These are phyloP conservation scores for Apis cerana DNA, from an alignment of 1,140 invertebrate species.

Conservation along the genomic window DNA sequence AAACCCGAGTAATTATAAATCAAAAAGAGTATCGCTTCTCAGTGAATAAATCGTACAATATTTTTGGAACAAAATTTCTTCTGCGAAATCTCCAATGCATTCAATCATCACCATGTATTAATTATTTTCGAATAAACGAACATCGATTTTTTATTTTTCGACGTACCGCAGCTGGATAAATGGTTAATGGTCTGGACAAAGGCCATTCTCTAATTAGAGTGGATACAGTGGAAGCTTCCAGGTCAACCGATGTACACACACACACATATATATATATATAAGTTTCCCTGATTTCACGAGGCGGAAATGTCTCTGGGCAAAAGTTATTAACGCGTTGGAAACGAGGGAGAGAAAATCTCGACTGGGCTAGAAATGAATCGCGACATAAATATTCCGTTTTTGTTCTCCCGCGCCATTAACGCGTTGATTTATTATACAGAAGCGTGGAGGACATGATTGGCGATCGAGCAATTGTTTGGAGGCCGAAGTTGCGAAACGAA, in stretches of 20 bases:
- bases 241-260: neutral
- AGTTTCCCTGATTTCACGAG: neutral
- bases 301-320: neutral
- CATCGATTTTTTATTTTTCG: neutral
- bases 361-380: neutral
- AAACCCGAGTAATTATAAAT: neutral
- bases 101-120: neutral
- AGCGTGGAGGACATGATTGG: too few relatives aligned
- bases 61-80: neutral
- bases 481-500: too few relatives aligned
- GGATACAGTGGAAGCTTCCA: neutral
- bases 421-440: too few relatives aligned
- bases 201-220: neutral
- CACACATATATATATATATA: neutral
- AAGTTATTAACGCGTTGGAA: neutral
- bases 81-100: too few relatives aligned
- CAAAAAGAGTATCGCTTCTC: too few relatives aligned
- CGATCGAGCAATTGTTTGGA: too few relatives aligned
- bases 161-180: too few relatives aligned
- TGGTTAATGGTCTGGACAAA: neutral
- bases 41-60: neutral
- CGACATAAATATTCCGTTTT: neutral
- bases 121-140: neutral
- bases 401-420: too few relatives aligned
- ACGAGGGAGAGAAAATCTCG: neutral